Evolutionary conservation across 2,797 vertebrate species (phyloP), one percentile per base, ranked within the genome.

Genomic region (Apogon hyalosoma): DNA sequence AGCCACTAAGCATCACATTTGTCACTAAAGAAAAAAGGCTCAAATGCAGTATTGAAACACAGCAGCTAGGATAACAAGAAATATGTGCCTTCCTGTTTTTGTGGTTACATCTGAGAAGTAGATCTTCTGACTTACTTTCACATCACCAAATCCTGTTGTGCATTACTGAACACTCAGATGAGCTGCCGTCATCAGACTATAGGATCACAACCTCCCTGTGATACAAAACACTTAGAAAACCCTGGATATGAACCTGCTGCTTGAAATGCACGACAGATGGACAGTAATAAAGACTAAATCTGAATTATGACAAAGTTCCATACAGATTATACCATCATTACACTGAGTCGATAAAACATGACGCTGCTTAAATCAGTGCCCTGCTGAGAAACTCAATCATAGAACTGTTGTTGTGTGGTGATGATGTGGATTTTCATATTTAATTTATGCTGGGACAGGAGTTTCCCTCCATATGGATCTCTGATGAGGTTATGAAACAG

Each of bases 41-140:
- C 24, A 28, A 28, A 28, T 28, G 24, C 24, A 28, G 24, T 4
- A 28, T 28, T 28, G 24, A 28, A 28, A 28, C 24, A 28, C 24
- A 28, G 5, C 24, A 6, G 5, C 24, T 28, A 16, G 63, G 69
- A 56, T 42, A 57, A 71, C 46, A 68, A 66, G 72, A 70, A 51
- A 76, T 49, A 42, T 21, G 31, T 5, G 6, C 50, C 77, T 88
- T 89, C 83, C 84, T 80, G 69, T 89, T 89, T 84, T 52, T 72
- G 78, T 55, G 43, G 69, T 62, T 7, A 21, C 16, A 15, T 67
- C 18, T 76, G 52, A 78, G 79, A 85, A 73, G 77, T 65, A 56
- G 71, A 65, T 68, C 62, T n/a, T 74, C 58, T 80, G 63, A 77
- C 54, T 43, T 52, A 56, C 80, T 88, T 86, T 90, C 82, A 83